A percentile compares a stretch with the other conserved stretches of the same genome.
Evolutionary conservation across 2,888 invertebrate genomes (phyloP).

Genomic region (Aporophyla nigra): DNA sequence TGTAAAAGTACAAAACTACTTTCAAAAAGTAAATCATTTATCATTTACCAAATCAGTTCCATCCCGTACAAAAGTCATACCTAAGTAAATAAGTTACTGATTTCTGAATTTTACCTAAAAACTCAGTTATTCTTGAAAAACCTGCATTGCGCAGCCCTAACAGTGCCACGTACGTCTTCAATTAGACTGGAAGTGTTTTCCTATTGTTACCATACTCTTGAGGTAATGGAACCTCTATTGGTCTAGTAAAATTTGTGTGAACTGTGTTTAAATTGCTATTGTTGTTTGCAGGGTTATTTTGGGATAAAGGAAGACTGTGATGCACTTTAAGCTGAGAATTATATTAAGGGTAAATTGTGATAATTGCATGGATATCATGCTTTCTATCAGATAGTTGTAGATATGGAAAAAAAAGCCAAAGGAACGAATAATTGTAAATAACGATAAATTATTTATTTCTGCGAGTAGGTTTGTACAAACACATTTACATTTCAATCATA

Average conservation of each 20-base stretch:
- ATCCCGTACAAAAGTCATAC: too few species aligned
- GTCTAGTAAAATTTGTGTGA: constrained; percentile 56
- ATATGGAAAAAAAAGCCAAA: not conserved
- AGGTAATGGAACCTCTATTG: constrained; percentile 59
- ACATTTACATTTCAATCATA: too few species aligned
- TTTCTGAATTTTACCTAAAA: too few species aligned
- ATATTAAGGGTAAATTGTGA: not conserved
- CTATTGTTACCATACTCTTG: constrained; percentile 59
- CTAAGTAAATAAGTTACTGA: too few species aligned
- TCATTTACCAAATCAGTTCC: too few species aligned
- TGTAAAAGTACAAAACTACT: too few species aligned
- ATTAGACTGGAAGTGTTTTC: constrained; percentile 58
- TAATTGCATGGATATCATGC: not conserved
- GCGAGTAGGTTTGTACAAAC: too few species aligned
- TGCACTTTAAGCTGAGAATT: not conserved
- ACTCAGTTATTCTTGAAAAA: not conserved
- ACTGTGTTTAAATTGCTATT: constrained; percentile 49
- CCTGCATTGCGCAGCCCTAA: constrained; percentile 40
- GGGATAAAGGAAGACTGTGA: not conserved
- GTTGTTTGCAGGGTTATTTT: constrained; percentile 10
- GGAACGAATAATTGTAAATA: not conserved
- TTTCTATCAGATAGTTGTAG: not conserved
- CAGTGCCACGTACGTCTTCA: constrained; percentile 54
- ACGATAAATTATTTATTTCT: too few species aligned
- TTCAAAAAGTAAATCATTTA: too few species aligned